Percentiles rank a stretch among this genome's conserved stretches.
Evolutionary conservation across 1,140 invertebrate species (phyloP).

Genomic region (Homarus americanus): DNA sequence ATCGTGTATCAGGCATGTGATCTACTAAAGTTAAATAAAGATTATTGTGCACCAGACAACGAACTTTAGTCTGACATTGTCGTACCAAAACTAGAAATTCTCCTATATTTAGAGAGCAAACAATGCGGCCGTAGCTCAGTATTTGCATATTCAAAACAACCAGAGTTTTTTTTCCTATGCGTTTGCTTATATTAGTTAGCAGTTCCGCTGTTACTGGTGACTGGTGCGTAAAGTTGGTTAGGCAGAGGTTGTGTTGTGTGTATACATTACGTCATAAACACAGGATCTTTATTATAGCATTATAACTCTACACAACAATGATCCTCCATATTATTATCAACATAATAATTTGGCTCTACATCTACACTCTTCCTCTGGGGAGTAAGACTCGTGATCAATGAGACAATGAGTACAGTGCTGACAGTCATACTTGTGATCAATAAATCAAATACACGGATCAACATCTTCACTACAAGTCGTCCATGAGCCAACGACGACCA

Average conservation of each 20-base stretch:
- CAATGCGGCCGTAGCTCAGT: conserved; percentile 14
- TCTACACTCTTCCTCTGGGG: no score
- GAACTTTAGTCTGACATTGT: not conserved
- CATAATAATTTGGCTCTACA: no score
- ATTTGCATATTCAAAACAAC: conserved; percentile 22
- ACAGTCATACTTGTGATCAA: no score
- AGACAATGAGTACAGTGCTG: no score
- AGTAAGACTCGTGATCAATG: no score
- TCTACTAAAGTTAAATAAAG: not conserved
- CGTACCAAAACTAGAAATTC: conserved; percentile 8
- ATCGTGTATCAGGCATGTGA: not conserved
- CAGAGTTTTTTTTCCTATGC: not conserved
- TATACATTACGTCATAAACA: no score
- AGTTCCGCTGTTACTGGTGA: not conserved
- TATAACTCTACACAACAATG: no score
- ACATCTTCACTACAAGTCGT: no score
- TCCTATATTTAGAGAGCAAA: conserved; percentile 19
- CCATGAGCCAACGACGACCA: no score
- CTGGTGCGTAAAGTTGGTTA: not conserved
- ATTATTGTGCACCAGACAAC: not conserved
- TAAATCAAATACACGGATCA: no score
- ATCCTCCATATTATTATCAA: no score
- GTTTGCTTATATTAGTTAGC: not conserved
- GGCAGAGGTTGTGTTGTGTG: not conserved
- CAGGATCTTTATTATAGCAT: no score